Evolutionary conservation across 2,888 invertebrate species (phyloP).

Genomic region (Drosophila suboccidentalis): DNA sequence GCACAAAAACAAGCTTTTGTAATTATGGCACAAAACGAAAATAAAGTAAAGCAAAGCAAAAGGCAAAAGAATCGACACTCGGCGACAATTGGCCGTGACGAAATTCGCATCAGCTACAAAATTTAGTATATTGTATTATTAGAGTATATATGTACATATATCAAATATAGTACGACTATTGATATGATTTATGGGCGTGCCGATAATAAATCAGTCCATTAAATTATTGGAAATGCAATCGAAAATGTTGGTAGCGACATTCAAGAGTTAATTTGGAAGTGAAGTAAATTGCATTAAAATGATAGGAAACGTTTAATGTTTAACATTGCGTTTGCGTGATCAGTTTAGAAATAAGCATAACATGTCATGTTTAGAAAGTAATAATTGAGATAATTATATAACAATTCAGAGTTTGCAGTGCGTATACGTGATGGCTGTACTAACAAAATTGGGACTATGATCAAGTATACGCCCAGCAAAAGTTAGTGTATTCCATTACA

Average conservation of each 20-base stretch:
- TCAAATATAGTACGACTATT: conserved; percentile 21
- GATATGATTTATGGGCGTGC: conserved; percentile 59
- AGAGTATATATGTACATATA: conserved; percentile 13
- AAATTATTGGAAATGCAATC: conserved; percentile 23
- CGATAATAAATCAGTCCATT: conserved; percentile 49
- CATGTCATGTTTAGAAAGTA: conserved; percentile 19
- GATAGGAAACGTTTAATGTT: conserved; percentile 8
- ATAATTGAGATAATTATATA: conserved; percentile 3
- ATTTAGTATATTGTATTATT: conserved; percentile 15
- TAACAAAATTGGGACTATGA: background rate
- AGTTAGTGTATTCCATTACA: background rate
- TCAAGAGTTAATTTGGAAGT: conserved; percentile 30
- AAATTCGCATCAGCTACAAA: conserved; percentile 42
- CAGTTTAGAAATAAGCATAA: background rate
- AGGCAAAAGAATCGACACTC: conserved; percentile 17
- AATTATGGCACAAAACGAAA: conserved; percentile 44
- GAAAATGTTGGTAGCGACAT: conserved; percentile 16
- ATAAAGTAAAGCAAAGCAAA: conserved; percentile 17
- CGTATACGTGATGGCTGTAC: conserved; percentile 4
- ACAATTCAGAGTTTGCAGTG: background rate
- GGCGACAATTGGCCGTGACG: conserved; percentile 39
- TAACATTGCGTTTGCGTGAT: conserved; percentile 35
- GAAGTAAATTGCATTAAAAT: conserved; percentile 12
- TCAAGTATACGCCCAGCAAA: background rate
- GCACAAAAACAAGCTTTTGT: conserved; percentile 54